phyloP scores from a whole-genome alignment of 2,888 invertebrate genomes.

The Alitta virens region DNA sequence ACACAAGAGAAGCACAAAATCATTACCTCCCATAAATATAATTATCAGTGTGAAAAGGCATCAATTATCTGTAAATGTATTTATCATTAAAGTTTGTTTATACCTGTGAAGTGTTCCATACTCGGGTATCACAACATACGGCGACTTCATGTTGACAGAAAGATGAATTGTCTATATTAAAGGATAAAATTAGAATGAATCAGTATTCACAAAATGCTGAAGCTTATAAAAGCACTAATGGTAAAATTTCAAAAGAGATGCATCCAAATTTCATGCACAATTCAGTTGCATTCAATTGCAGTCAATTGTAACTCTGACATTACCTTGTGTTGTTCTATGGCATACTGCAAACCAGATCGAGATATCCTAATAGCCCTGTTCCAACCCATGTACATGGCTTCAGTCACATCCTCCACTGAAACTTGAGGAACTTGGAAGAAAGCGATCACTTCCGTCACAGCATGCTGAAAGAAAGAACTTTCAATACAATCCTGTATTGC shows the following conservation, averaged over 20 bases:
- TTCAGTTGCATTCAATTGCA: too few relatives aligned
- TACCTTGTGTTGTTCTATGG: conserved; percentile 62
- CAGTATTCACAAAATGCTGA: too few relatives aligned
- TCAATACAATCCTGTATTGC: background rate
- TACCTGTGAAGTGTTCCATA: conserved; percentile 64
- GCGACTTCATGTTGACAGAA: conserved; percentile 74
- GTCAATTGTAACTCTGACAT: too few relatives aligned
- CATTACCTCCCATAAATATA: too few relatives aligned
- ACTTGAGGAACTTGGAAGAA: conserved; percentile 62
- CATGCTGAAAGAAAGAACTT: conserved; percentile 63
- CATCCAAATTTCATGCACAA: too few relatives aligned
- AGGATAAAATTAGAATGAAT: too few relatives aligned
- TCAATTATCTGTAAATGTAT: background rate
- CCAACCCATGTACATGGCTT: conserved; percentile 40
- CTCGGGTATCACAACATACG: conserved; percentile 75
- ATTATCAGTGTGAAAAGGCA: background rate
- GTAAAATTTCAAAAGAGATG: too few relatives aligned
- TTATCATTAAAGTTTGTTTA: background rate
- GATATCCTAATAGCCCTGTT: conserved; percentile 57
- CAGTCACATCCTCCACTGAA: conserved; percentile 21
- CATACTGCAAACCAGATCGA: conserved; percentile 60
- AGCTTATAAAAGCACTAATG: too few relatives aligned
- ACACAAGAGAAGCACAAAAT: too few relatives aligned
- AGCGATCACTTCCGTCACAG: conserved; percentile 69
- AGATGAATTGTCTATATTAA: conserved; percentile 63